Percentiles rank a stretch among this genome's conserved stretches.
These are phyloP conservation scores for Falcunculus frontatus DNA, from an alignment of 2,113 vertebrate species.

Conservation along the genomic window DNA sequence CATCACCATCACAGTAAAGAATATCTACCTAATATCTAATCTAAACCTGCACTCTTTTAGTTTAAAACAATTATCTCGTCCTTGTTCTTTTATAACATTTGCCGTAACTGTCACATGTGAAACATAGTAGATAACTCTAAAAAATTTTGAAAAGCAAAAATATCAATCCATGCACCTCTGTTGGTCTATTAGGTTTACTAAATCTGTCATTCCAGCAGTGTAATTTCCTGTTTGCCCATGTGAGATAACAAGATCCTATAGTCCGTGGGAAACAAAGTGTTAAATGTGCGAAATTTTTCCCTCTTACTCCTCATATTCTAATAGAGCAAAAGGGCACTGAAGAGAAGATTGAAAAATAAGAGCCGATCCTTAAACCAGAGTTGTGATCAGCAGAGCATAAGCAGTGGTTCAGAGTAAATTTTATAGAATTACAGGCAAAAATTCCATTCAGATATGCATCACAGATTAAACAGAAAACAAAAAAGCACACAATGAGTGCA, in stretches of 20 bases:
- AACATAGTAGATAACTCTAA: background rate
- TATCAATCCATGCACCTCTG: background rate
- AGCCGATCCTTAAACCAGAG: constrained; percentile 21
- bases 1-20: background rate
- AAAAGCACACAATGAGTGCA: background rate
- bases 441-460: constrained; percentile 61
- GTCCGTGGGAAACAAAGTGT: background rate
- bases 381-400: constrained; percentile 63
- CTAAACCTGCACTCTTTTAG: background rate
- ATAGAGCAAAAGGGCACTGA: background rate
- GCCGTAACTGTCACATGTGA: background rate
- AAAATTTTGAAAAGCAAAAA: background rate
- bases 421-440: constrained; percentile 54
- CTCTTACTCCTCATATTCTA: background rate
- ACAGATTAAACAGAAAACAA: constrained; percentile 63
- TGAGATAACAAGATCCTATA: background rate
- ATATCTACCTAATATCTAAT: background rate
- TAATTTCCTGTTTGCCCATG: background rate
- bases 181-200: background rate
- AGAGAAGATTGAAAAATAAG: constrained; percentile 52
- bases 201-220: background rate
- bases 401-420: constrained; percentile 36
- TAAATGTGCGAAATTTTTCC: background rate
- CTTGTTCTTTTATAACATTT: background rate
- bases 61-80: background rate